These are phyloP conservation scores for Nipponacmea schrenckii DNA, from an alignment of 2,888 invertebrate genomes.

Conservation along the genomic window DNA sequence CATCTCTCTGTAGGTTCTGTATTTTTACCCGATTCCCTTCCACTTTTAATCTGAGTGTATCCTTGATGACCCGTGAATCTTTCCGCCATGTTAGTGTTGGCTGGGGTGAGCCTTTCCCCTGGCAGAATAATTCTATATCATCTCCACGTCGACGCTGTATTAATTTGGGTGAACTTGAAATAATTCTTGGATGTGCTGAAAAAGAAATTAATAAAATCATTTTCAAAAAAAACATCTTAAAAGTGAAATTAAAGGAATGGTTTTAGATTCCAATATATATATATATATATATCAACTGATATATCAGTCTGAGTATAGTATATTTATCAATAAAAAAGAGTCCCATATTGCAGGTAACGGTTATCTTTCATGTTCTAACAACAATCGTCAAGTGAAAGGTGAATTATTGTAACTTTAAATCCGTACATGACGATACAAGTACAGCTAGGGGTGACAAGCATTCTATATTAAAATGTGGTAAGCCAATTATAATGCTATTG, in stretches of 20 bases:
- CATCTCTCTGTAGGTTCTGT: slow-evolving; percentile 90
- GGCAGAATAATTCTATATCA: slow-evolving; percentile 94
- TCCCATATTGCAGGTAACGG: too few species aligned
- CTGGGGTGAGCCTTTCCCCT: slow-evolving; percentile 92
- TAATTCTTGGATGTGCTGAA: slow-evolving; percentile 57
- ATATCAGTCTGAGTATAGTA: too few species aligned
- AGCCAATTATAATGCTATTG: too few species aligned
- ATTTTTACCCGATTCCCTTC: slow-evolving; percentile 78
- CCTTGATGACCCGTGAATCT: slow-evolving; percentile 51
- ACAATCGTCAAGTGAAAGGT: too few species aligned
- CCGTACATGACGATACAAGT: too few species aligned
- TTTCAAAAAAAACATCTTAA: not conserved
- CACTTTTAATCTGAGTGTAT: slow-evolving; percentile 40
- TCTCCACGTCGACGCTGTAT: slow-evolving; percentile 75
- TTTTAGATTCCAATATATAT: too few species aligned
- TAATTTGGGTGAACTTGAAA: slow-evolving; percentile 44
- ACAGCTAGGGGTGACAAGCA: too few species aligned
- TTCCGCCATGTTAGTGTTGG: slow-evolving; percentile 97
- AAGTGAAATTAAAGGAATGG: not conserved
- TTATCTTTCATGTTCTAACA: too few species aligned
- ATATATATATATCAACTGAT: too few species aligned
- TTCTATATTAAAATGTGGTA: too few species aligned
- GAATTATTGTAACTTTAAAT: too few species aligned
- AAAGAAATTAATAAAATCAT: slow-evolving; percentile 11
- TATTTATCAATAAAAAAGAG: too few species aligned